Evolutionary conservation across 2,888 invertebrate genomes (phyloP).

Genomic region (Leucoma salicis): DNA sequence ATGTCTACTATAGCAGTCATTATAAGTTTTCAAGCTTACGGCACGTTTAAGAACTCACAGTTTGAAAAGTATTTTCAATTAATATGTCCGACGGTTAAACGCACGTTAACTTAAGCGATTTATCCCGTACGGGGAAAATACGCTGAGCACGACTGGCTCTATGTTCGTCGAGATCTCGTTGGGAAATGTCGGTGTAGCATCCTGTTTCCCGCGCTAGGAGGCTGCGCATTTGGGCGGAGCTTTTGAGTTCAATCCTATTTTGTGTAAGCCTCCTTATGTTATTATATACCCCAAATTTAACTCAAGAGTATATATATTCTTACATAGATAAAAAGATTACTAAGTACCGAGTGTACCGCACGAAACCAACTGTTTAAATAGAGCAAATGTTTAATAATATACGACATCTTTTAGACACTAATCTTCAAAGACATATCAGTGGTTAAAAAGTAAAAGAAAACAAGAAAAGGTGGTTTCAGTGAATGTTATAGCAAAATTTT

Average conservation of each 20-base stretch:
- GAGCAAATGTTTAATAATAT: no score
- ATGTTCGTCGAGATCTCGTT: neutral
- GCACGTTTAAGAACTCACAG: no score
- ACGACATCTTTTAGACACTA: no score
- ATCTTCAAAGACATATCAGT: no score
- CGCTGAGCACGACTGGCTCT: neutral
- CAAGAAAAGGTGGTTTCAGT: no score
- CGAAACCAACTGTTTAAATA: no score
- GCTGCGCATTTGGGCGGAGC: constrained; percentile 3
- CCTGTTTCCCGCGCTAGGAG: neutral
- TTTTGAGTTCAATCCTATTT: neutral
- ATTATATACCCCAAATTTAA: neutral
- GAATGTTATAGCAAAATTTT: no score
- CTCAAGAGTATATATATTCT: neutral
- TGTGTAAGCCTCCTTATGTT: neutral
- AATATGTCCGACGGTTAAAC: neutral
- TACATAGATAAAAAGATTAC: no score
- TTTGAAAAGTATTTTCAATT: neutral
- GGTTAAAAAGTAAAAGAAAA: no score
- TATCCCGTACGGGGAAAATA: neutral
- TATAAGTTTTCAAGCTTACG: neutral
- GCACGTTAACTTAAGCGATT: neutral
- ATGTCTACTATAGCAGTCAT: constrained; percentile 3
- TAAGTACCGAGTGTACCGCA: no score
- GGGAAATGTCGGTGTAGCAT: neutral